phyloP scores from a whole-genome alignment of 2,888 invertebrate genomes.

The Rotaria magnacalcarata region DNA sequence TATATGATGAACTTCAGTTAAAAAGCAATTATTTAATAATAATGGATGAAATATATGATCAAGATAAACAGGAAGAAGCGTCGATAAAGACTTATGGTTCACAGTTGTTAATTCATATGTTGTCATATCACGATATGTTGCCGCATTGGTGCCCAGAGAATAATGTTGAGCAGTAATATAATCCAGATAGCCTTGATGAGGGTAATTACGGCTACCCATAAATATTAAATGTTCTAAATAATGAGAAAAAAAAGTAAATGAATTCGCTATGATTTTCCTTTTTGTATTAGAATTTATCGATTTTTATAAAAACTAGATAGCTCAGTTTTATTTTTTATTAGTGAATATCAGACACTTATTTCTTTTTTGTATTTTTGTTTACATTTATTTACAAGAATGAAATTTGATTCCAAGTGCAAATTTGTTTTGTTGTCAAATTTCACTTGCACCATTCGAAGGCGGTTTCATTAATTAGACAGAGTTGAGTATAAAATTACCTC shows the following conservation, averaged over 20 bases:
- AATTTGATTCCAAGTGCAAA: too few species aligned
- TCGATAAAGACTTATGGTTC: slow-evolving; percentile 78
- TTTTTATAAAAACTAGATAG: too few species aligned
- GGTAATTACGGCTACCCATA: slow-evolving; percentile 80
- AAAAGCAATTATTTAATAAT: slow-evolving; percentile 73
- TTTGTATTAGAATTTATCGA: too few species aligned
- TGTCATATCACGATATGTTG: slow-evolving; percentile 79
- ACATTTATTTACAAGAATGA: too few species aligned
- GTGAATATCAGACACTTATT: too few species aligned
- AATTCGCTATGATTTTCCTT: too few species aligned
- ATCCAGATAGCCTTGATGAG: slow-evolving; percentile 77
- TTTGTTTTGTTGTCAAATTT: too few species aligned
- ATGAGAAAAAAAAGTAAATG: neutral
- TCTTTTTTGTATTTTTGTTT: too few species aligned
- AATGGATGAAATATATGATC: slow-evolving; percentile 82
- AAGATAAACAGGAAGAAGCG: slow-evolving; percentile 80
- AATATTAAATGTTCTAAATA: slow-evolving; percentile 80
- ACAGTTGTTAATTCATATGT: slow-evolving; percentile 83
- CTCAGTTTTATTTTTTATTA: too few species aligned
- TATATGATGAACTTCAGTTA: slow-evolving; percentile 85
- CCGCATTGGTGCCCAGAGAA: slow-evolving; percentile 85
- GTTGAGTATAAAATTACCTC: too few species aligned
- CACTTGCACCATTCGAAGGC: too few species aligned
- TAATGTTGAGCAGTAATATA: slow-evolving; percentile 80
- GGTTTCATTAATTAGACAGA: too few species aligned